These are phyloP conservation scores for Sphaeridia pumilis DNA, from an alignment of 2,888 invertebrate species.

Conservation along the genomic window DNA sequence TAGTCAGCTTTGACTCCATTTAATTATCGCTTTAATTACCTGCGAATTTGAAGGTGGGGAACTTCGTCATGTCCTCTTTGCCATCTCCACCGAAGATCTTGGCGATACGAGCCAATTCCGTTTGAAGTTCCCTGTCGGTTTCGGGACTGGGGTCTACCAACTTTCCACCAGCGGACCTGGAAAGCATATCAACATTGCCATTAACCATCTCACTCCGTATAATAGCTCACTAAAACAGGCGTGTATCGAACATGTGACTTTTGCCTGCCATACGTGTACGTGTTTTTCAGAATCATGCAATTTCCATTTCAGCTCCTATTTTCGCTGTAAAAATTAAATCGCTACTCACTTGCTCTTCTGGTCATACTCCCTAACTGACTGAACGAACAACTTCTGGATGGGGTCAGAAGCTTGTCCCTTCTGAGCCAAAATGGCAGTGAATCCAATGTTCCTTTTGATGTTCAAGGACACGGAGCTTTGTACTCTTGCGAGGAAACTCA, in stretches of 20 bases:
- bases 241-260: background rate
- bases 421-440: slow-evolving; percentile 54
- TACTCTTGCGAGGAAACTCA: slow-evolving; percentile 29
- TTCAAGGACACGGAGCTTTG: slow-evolving; percentile 20
- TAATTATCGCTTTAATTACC: slow-evolving; percentile 37
- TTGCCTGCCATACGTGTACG: background rate
- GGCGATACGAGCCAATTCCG: slow-evolving; percentile 68
- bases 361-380: slow-evolving; percentile 82
- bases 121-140: slow-evolving; percentile 58
- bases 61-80: slow-evolving; percentile 75
- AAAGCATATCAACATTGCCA: slow-evolving; percentile 5
- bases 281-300: background rate
- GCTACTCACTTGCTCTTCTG: slow-evolving; percentile 66
- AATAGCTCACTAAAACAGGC: background rate
- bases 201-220: background rate
- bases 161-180: slow-evolving; percentile 58
- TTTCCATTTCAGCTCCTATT: too few species aligned
- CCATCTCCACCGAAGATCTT: slow-evolving; percentile 61
- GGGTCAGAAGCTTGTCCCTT: slow-evolving; percentile 59
- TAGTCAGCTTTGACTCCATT: background rate
- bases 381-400: slow-evolving; percentile 83
- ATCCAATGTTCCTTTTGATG: slow-evolving; percentile 54
- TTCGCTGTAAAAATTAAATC: background rate
- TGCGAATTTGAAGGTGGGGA: slow-evolving; percentile 69
- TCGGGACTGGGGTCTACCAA: slow-evolving; percentile 69